A percentile compares a stretch with the other conserved stretches of the same genome.
phyloP scores from a whole-genome alignment of 2,888 invertebrate genomes.

The Hydropsyche betteni region DNA sequence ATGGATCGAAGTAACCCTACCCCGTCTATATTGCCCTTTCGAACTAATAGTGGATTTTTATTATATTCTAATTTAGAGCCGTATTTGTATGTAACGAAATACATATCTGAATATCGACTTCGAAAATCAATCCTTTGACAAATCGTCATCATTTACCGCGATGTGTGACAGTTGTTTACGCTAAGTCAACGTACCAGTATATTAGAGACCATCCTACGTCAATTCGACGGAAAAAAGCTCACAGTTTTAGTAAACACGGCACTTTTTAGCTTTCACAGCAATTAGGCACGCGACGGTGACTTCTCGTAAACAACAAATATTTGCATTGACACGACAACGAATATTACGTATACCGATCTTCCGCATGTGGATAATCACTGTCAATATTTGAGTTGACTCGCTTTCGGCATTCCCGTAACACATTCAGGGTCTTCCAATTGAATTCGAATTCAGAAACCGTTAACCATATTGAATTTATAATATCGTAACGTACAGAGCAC shows the following conservation, averaged over 20 bases:
- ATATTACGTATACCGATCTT: slow-evolving; percentile 1
- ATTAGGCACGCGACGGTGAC: slow-evolving; percentile 10
- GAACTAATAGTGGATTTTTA: no score
- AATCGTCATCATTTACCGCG: slow-evolving; percentile 28
- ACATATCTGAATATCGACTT: no score
- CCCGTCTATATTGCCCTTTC: not conserved
- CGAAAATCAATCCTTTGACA: slow-evolving; percentile 21
- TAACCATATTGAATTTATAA: not conserved
- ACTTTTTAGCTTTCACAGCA: not conserved
- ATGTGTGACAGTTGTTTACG: not conserved
- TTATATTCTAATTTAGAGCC: no score
- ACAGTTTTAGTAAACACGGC: not conserved
- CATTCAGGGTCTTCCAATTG: not conserved
- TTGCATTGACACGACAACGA: slow-evolving; percentile 19
- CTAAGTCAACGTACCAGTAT: not conserved
- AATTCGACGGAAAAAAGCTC: not conserved
- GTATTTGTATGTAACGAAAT: no score
- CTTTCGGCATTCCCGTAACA: not conserved
- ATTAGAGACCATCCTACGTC: slow-evolving; percentile 28
- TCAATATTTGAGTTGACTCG: slow-evolving; percentile 13
- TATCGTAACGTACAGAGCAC: slow-evolving; percentile 46
- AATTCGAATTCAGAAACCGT: not conserved
- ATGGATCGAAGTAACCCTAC: slow-evolving; percentile 31
- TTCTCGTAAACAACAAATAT: slow-evolving; percentile 11
- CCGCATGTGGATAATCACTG: not conserved